Evolutionary conservation across 2,797 vertebrate species (phyloP).

Genomic region (Picus viridis): DNA sequence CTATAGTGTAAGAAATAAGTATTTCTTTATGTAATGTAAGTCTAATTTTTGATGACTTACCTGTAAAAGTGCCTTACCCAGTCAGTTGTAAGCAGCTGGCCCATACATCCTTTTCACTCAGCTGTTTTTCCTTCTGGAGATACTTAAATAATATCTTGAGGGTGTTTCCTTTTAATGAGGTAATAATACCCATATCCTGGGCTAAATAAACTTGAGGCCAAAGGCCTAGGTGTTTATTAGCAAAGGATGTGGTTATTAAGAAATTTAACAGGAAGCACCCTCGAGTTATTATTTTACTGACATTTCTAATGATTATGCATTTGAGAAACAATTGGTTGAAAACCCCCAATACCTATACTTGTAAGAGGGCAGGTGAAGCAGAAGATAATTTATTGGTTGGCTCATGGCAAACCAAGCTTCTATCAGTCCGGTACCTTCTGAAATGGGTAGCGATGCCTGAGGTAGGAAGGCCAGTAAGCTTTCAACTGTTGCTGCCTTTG

Average conservation of each 20-base stretch:
- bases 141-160: constrained; percentile 72
- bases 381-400: neutral
- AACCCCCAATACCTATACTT: constrained; percentile 42
- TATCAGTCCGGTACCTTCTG: neutral
- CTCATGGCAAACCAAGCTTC: neutral
- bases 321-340: constrained; percentile 46
- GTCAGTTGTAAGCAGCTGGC: constrained; percentile 36
- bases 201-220: constrained; percentile 71
- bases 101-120: constrained; percentile 37
- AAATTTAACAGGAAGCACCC: constrained; percentile 67
- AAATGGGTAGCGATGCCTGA: neutral
- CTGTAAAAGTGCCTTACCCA: neutral
- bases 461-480: neutral
- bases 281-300: constrained; percentile 66
- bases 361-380: constrained; percentile 11
- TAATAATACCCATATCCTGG: constrained; percentile 71
- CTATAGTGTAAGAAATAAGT: neutral
- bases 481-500: neutral
- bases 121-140: constrained; percentile 54
- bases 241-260: constrained; percentile 69
- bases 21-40: neutral
- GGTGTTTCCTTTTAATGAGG: constrained; percentile 73
- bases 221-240: constrained; percentile 72
- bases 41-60: constrained; percentile 6
- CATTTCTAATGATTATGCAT: constrained; percentile 51